phyloP scores from a whole-genome alignment of 2,888 invertebrate genomes.

The Caenorhabditis parvicauda region DNA sequence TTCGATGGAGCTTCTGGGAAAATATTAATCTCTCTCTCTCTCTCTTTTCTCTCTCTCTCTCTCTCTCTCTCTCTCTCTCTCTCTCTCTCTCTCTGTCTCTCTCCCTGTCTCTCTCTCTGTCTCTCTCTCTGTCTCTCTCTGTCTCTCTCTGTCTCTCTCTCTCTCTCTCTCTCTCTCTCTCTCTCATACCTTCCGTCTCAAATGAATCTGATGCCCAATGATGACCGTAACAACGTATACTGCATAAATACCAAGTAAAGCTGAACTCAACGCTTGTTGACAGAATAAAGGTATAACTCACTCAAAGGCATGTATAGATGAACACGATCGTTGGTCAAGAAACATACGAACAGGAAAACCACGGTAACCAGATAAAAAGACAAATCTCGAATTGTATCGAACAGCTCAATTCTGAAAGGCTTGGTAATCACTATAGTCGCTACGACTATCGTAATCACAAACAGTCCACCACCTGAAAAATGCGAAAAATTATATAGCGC shows the following conservation, averaged over 20 bases:
- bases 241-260: conserved; percentile 66
- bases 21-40: too few relatives aligned
- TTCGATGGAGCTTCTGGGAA: too few relatives aligned
- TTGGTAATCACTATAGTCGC: conserved; percentile 69
- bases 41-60: too few relatives aligned
- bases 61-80: too few relatives aligned
- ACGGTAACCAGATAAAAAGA: conserved; percentile 67
- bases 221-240: conserved; percentile 67
- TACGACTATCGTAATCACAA: conserved; percentile 70
- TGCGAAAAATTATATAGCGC: neutral
- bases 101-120: too few relatives aligned
- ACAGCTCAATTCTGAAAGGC: conserved; percentile 66
- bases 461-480: conserved; percentile 70
- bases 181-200: too few relatives aligned
- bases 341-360: conserved; percentile 66
- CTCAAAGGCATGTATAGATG: conserved; percentile 66
- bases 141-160: too few relatives aligned
- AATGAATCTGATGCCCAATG: too few relatives aligned
- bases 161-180: too few relatives aligned
- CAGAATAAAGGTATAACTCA: conserved; percentile 1
- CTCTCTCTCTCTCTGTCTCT: too few relatives aligned
- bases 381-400: conserved; percentile 67
- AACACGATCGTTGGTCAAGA: conserved; percentile 66
- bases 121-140: too few relatives aligned
- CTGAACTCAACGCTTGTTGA: conserved; percentile 37